Conservation (phyloP, 2,113 vertebrate genomes). For the Papio anubis region DNA sequence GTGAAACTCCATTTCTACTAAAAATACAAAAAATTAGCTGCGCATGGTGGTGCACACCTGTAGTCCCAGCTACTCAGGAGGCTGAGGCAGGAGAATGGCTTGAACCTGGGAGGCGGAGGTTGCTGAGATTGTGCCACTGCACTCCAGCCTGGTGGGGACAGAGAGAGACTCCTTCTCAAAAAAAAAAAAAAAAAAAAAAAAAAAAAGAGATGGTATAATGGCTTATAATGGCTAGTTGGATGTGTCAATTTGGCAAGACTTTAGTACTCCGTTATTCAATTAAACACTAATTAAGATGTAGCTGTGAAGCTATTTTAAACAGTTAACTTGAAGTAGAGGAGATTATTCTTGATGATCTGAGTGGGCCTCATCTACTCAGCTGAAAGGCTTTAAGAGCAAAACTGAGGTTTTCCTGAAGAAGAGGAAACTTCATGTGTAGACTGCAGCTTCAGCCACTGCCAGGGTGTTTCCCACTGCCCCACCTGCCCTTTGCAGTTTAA, state of each 20-base stretch:
- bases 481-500: neutral
- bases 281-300: neutral
- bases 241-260: neutral
- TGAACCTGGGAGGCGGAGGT: no score
- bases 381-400: neutral
- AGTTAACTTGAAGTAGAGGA: neutral
- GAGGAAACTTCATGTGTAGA: neutral
- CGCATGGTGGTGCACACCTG: no score
- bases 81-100: no score
- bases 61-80: no score
- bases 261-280: neutral
- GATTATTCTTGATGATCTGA: neutral
- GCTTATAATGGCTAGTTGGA: neutral
- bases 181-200: neutral
- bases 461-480: neutral
- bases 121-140: no score
- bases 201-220: neutral
- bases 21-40: no score
- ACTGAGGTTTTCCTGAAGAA: neutral
- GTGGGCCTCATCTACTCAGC: neutral
- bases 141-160: no score
- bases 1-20: no score
- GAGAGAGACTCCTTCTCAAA: no score
- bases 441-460: rapidly evolving
- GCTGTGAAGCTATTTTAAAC: neutral